Evolutionary conservation across 2,888 invertebrate species (phyloP), one percentile per base, ranked within the genome.

Genomic region (Antheraea assamensis): DNA sequence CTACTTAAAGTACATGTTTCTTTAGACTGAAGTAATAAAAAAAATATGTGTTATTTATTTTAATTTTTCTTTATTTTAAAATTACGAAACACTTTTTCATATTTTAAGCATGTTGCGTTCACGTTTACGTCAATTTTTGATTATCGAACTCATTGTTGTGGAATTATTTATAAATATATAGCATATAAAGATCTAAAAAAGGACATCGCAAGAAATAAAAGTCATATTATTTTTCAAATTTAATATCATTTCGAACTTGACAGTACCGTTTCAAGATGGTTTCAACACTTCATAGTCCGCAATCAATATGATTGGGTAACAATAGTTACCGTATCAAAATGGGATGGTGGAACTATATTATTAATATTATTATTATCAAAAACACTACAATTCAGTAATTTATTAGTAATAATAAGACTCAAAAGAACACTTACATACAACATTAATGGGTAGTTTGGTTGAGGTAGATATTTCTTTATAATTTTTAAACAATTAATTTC

Each of bases 281-380:
- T 83, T 85, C 85, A 90, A 90, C 91, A 87, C 84, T 82, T 82
- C 85, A 81, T 83, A 85, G 79, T 35, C 68, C 82, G 84, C 91
- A 92, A 92, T 93, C 93, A 94, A 94, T 90, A 93, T 84, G 80
- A 75, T 83, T 86, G 89, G 61, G 93, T 92, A 93, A 94, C 92
- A 93, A 94, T 92, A 93, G 85, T 94, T 92, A 92, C 93, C 93
- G 88, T 93, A 94, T 94, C 92, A 94, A 94, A 94, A 94, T 86
- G 90, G 90, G 87, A 87, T 89, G 86, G 85, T 89, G 90, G 89
- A 92, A 90, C 90, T 90, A 30, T 64, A 61, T 61, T 27, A 88
- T 90, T 91, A 86, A 88, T 90, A 89, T 77, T 85, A 81, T 88
- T 90, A 89, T 90, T 88, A 90, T 91, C 87, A 91, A 91, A 91